Base-by-base conservation (phyloP, 2,113 vertebrate genomes). In the Gopherus evgoodei region DNA sequence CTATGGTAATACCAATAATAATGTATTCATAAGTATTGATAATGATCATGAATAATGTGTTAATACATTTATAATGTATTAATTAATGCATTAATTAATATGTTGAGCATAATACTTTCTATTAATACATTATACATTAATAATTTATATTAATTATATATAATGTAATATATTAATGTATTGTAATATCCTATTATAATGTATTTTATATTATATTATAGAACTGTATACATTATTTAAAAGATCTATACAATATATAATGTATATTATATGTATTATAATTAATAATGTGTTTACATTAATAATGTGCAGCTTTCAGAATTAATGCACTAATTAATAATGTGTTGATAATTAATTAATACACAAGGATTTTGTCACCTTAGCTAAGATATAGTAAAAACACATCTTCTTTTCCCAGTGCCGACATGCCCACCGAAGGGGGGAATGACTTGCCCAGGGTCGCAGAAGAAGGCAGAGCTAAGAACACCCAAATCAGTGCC, bases 401-500 rank as follows among this genome's bases (percentile, higher is more conserved):
- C n/a, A 22, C n/a, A 72, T 72, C 35, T 11, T 38, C n/a, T 72
- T 72, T 38, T 22, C 65, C 65, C 38, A 38, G n/a, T 10, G 65
- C 49, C 0, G 53, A 86, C 89, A 95, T 57, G 38, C 92, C 27
- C 8, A 31, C 17, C 12, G 50, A 50, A 8, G 54, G 49, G 35
- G 80, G 90, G 87, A 24, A 0, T 22, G 84, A 72, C 19, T 1
- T 1, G 2, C 75, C 8, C 19, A 1, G 31, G 53, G 84, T 82
- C 91, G 88, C 88, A 56, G 0, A 13, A 54, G 88, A 91, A 12
- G 22, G 78, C 78, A 25, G 72, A 90, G 86, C 89, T 84, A 65
- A 87, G 83, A 87, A 3, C 87, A 65, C 62, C 62, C 16, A 35
- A 17, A 69, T 22, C n/a, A 72, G 21, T 38, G 19, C n/a, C 19